Percentiles rank a stretch among this genome's conserved stretches.
phyloP scores from a whole-genome alignment of 2,113 vertebrate species.

The Struthidea cinerea region DNA sequence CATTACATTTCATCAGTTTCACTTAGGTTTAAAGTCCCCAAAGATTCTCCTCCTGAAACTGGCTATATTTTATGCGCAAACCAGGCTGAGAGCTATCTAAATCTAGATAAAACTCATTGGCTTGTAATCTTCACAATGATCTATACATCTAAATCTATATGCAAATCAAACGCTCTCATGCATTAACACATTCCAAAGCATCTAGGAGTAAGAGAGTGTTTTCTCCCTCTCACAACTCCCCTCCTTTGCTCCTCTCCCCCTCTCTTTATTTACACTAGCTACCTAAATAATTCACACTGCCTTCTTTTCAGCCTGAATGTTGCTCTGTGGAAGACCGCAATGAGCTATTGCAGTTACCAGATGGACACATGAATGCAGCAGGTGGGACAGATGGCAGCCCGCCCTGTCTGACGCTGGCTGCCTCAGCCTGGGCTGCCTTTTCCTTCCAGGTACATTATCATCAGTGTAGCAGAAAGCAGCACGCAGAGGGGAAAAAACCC shows the following conservation, averaged over 20 bases:
- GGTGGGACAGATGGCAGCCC: constrained; percentile 85
- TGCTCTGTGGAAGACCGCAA: constrained; percentile 68
- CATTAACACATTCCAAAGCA: constrained; percentile 77
- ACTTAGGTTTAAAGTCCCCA: constrained; percentile 60
- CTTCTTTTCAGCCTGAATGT: constrained; percentile 68
- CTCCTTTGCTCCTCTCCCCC: constrained; percentile 25
- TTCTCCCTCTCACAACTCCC: neutral
- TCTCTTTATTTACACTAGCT: constrained; percentile 75
- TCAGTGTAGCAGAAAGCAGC: constrained; percentile 67
- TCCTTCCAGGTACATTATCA: constrained; percentile 83
- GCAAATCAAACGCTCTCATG: constrained; percentile 75
- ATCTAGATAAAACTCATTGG: constrained; percentile 82
- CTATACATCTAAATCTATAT: constrained; percentile 84
- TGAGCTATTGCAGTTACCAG: constrained; percentile 78
- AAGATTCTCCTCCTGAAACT: constrained; percentile 63
- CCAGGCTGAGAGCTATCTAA: constrained; percentile 71
- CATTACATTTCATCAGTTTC: constrained; percentile 66
- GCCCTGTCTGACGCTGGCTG: constrained; percentile 79
- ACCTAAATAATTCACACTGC: constrained; percentile 82
- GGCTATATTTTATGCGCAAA: constrained; percentile 78
- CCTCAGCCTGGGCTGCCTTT: constrained; percentile 70
- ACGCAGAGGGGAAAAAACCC: neutral
- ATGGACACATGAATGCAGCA: constrained; percentile 84
- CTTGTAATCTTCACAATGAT: constrained; percentile 77
- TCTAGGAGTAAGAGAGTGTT: constrained; percentile 22